These are phyloP conservation scores for Orussus abietinus DNA, from an alignment of 1,140 invertebrate species.

Conservation along the genomic window DNA sequence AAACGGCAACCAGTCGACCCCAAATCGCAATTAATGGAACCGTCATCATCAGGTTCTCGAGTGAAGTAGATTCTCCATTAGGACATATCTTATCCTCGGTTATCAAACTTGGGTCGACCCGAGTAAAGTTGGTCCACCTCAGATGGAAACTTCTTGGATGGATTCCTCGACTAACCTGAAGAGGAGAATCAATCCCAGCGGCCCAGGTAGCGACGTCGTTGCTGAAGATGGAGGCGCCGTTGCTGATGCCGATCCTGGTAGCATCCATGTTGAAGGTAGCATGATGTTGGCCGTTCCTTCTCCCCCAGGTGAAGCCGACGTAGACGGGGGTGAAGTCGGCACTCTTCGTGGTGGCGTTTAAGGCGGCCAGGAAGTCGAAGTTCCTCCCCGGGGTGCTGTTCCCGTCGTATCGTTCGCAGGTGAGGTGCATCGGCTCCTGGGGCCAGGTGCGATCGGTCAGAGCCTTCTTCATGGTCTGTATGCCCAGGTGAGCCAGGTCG, in stretches of 20 bases:
- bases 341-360: slow-evolving; percentile 32
- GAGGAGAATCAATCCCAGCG: slow-evolving; percentile 25
- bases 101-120: no score
- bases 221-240: slow-evolving; percentile 20
- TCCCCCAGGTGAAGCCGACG: slow-evolving; percentile 38
- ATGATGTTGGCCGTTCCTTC: slow-evolving; percentile 36
- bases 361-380: slow-evolving; percentile 58
- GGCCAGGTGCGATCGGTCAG: slow-evolving; percentile 66
- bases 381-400: slow-evolving; percentile 64
- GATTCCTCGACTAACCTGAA: slow-evolving; percentile 38
- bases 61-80: no score
- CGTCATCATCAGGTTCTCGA: no score
- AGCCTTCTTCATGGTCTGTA: slow-evolving; percentile 70
- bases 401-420: slow-evolving; percentile 72
- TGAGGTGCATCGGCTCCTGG: slow-evolving; percentile 63
- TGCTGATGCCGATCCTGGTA: slow-evolving; percentile 33
- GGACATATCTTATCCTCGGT: no score
- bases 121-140: no score
- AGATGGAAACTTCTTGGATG: no score
- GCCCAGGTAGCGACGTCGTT: slow-evolving; percentile 36
- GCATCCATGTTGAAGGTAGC: slow-evolving; percentile 34
- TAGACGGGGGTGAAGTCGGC: slow-evolving; percentile 32
- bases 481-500: slow-evolving; percentile 70
- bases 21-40: no score
- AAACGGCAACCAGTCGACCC: no score